These are phyloP conservation scores for Paraescarpia echinospica DNA, from an alignment of 1,140 invertebrate species.

Conservation along the genomic window DNA sequence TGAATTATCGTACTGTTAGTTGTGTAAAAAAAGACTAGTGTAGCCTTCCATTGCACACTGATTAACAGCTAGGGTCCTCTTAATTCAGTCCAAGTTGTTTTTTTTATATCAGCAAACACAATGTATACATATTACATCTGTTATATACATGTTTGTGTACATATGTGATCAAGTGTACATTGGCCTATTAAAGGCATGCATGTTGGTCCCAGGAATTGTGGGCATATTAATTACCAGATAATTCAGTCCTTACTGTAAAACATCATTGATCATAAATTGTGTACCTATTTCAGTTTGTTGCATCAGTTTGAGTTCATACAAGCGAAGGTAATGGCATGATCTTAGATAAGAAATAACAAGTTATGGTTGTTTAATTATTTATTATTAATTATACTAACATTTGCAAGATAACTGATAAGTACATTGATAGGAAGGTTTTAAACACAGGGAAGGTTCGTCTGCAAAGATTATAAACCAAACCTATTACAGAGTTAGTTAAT, in stretches of 20 bases:
- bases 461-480: not conserved
- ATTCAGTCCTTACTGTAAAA: no score
- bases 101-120: no score
- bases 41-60: not conserved
- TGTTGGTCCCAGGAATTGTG: no score
- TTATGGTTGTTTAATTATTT: not conserved
- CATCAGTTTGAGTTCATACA: not conserved
- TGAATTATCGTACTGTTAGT: no score
- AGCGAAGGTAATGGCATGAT: not conserved
- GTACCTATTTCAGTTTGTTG: not conserved
- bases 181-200: no score
- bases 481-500: not conserved
- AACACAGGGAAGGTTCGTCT: not conserved
- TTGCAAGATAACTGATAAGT: not conserved
- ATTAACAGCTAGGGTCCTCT: not conserved
- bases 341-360: not conserved
- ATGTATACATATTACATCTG: no score
- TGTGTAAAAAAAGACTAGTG: no score
- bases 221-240: no score
- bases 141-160: no score
- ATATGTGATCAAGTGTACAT: no score
- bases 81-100: not conserved
- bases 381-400: not conserved
- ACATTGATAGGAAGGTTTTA: not conserved
- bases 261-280: no score